Evolutionary conservation across 2,797 vertebrate genomes (phyloP).

Genomic region (Gambusia yucatana): DNA sequence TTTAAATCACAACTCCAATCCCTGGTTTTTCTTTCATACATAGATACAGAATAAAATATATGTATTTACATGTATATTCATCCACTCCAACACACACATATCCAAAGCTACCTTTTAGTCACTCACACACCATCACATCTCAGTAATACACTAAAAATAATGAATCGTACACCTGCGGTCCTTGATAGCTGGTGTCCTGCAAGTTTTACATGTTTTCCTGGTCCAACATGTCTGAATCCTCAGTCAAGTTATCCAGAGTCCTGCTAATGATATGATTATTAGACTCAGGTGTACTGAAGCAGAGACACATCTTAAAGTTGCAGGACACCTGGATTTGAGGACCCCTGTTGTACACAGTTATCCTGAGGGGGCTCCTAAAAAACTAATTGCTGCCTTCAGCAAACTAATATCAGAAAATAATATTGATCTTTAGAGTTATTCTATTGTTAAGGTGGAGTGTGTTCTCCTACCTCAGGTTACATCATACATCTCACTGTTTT

Average conservation of each 20-base stretch:
- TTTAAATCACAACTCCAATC: too few relatives aligned
- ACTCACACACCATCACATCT: too few relatives aligned
- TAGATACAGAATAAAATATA: background rate
- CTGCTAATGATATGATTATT: background rate
- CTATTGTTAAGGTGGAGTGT: conserved; percentile 23
- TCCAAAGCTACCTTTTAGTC: too few relatives aligned
- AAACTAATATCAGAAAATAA: conserved; percentile 31
- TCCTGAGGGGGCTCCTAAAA: conserved; percentile 30
- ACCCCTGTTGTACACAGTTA: background rate
- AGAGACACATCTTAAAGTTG: background rate
- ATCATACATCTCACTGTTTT: conserved; percentile 28
- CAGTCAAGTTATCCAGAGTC: background rate
- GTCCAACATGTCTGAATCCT: background rate
- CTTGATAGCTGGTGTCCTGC: background rate
- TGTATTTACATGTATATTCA: background rate
- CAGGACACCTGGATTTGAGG: background rate
- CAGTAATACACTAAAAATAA: too few relatives aligned
- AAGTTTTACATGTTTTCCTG: too few relatives aligned
- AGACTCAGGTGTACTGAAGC: background rate
- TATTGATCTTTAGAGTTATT: conserved; percentile 48
- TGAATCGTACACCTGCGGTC: background rate
- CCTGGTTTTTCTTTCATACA: background rate
- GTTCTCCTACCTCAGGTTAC: conserved; percentile 37
- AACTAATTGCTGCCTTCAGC: conserved; percentile 37
- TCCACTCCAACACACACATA: too few relatives aligned